Evolutionary conservation across 2,888 invertebrate genomes (phyloP).

Genomic region (Zygothrica quintamaculata): DNA sequence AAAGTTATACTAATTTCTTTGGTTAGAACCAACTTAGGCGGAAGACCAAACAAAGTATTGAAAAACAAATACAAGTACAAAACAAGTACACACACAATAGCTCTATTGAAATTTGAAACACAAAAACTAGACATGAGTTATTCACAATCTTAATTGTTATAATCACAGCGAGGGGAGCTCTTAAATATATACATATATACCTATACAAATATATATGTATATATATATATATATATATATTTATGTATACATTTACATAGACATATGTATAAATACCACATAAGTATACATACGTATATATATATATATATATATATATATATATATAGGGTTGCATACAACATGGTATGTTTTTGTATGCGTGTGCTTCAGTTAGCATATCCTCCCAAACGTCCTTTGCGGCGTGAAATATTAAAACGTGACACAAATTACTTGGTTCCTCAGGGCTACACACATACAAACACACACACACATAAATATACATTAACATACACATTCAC

Average conservation of each 20-base stretch:
- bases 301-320: neutral
- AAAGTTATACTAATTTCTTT: too few species aligned
- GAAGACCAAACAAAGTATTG: neutral
- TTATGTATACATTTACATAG: neutral
- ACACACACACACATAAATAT: neutral
- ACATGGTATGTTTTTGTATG: neutral
- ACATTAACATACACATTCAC: neutral
- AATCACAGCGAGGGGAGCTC: constrained; percentile 53
- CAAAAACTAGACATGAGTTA: constrained; percentile 46
- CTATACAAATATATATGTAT: neutral
- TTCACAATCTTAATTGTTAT: constrained; percentile 69
- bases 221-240: neutral
- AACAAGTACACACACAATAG: constrained; percentile 22
- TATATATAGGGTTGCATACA: neutral
- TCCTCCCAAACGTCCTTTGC: constrained; percentile 51
- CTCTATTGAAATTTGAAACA: constrained; percentile 26
- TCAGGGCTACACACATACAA: constrained; percentile 24
- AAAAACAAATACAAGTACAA: constrained; percentile 25
- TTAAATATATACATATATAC: neutral
- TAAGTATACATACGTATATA: neutral
- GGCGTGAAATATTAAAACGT: constrained; percentile 74
- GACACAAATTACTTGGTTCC: constrained; percentile 72
- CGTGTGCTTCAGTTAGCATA: constrained; percentile 28
- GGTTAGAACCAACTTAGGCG: too few species aligned
- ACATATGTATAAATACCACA: neutral